Evolutionary conservation across 2,797 vertebrate genomes (phyloP).

Genomic region (Harpagifer antarcticus): DNA sequence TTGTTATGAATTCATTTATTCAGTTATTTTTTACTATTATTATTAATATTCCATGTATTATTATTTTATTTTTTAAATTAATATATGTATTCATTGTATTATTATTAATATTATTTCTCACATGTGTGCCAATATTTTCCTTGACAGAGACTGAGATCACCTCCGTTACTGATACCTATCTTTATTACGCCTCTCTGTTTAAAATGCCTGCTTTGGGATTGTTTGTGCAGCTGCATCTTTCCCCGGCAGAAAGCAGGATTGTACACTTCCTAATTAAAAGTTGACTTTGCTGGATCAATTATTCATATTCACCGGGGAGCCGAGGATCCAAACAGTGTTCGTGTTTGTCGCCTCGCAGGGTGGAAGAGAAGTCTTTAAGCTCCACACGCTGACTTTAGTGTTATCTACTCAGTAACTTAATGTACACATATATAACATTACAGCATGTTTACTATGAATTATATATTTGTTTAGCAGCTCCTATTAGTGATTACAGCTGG

Average conservation of each 20-base stretch:
- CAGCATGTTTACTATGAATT: not conserved
- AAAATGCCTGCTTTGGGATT: not conserved
- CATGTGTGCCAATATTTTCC: too few species aligned
- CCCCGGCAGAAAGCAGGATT: not conserved
- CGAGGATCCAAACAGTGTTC: not conserved
- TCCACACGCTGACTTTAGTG: not conserved
- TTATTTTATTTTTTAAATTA: too few species aligned
- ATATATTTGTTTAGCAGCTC: not conserved
- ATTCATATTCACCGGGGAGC: slow-evolving; percentile 7
- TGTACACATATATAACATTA: too few species aligned
- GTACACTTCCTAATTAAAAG: slow-evolving; percentile 34
- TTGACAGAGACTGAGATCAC: too few species aligned
- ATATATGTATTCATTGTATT: too few species aligned
- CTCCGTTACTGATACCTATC: too few species aligned
- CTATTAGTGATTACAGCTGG: slow-evolving; percentile 1
- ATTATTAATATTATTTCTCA: too few species aligned
- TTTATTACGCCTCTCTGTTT: not conserved
- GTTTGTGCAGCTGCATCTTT: not conserved
- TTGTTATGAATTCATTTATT: too few species aligned
- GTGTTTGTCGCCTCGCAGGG: slow-evolving; percentile 1
- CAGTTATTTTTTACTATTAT: too few species aligned
- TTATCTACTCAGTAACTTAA: too few species aligned
- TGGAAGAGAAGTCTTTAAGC: not conserved
- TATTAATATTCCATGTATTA: too few species aligned
- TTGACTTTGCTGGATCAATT: slow-evolving; percentile 16